Evolutionary conservation across 2,113 vertebrate genomes (phyloP), one percentile per base, ranked within the genome.

Genomic region (Anoura caudifer): DNA sequence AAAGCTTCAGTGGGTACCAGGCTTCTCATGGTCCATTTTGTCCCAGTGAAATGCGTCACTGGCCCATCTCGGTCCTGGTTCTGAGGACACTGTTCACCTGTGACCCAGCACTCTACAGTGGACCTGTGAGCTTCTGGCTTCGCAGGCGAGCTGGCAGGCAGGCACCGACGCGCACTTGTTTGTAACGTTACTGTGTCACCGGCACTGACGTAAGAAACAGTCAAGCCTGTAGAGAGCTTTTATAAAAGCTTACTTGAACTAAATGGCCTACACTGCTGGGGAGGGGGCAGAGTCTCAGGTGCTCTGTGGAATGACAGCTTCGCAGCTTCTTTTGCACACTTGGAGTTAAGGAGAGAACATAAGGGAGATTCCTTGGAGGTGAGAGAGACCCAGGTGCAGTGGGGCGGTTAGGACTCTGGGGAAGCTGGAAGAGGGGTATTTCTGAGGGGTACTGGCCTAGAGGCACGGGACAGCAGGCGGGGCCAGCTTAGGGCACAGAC

Each of bases 161-260:
- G 73, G 36, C 63, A 24, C 72, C 2, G 17, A 12, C 26, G 16
- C 0, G 0, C 52, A 19, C 0, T 33, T 31, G 2, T 52, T 56
- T 36, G n/a, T n/a, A 75, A 4, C 11, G 7, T 50, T 0, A 9
- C 47, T 69, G 59, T 70, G 65, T 63, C 22, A 2, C 22, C 33
- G 52, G 24, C 45, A 4, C 61, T 12, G 36, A 15, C 3, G 7
- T 38, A 15, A 54, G 52, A 9, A 31, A 28, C 11, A 36, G 8
- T 26, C 52, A 28, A 1, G 26, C 77, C 52, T 38, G 47, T 31
- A 36, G 77, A 26, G 52, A 16, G 15, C 28, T 10, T 81, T 28
- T 38, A 15, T 28, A 14, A 56, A 36, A 22, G 67, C 22, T 77
- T n/a, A n/a, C 24, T 56, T 26, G 13, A 38, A 26, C 77, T 52